Evolutionary conservation across 2,888 invertebrate species (phyloP).

Genomic region (Spicauda simplicius): DNA sequence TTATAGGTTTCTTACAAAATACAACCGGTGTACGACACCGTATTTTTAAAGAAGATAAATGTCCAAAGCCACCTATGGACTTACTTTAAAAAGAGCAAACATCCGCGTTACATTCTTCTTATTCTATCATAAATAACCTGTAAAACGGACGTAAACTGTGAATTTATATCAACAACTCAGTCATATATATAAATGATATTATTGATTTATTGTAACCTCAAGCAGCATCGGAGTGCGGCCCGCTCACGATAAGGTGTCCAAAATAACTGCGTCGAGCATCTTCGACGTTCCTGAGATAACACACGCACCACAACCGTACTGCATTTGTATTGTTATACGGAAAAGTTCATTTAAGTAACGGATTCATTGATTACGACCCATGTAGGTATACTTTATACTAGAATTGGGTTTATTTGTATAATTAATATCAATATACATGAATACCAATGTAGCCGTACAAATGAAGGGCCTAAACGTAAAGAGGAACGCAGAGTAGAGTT

Average conservation of each 20-base stretch:
- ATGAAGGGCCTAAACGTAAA: too few species aligned
- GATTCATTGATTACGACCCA: background rate
- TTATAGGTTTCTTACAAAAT: too few species aligned
- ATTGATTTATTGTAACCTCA: conserved; percentile 74
- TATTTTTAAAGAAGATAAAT: too few species aligned
- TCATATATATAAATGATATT: conserved; percentile 61
- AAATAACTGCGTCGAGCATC: conserved; percentile 75
- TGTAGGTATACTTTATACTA: too few species aligned
- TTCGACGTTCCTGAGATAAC: conserved; percentile 68
- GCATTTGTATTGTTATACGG: conserved; percentile 13
- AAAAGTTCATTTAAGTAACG: background rate
- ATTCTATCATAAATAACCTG: conserved; percentile 33
- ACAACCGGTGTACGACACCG: too few species aligned
- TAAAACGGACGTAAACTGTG: conserved; percentile 53
- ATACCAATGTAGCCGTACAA: too few species aligned
- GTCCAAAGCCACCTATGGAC: too few species aligned
- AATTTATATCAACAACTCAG: conserved; percentile 65
- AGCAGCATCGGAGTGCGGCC: conserved; percentile 62
- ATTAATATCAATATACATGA: too few species aligned
- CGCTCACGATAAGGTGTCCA: conserved; percentile 76
- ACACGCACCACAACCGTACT: conserved; percentile 27
- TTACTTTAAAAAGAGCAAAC: conserved; percentile 12
- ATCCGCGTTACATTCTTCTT: conserved; percentile 25
- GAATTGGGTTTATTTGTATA: too few species aligned
- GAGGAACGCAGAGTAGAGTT: too few species aligned